Base-by-base conservation (phyloP, 2,113 vertebrate genomes). In the Hiodon alosoides region DNA sequence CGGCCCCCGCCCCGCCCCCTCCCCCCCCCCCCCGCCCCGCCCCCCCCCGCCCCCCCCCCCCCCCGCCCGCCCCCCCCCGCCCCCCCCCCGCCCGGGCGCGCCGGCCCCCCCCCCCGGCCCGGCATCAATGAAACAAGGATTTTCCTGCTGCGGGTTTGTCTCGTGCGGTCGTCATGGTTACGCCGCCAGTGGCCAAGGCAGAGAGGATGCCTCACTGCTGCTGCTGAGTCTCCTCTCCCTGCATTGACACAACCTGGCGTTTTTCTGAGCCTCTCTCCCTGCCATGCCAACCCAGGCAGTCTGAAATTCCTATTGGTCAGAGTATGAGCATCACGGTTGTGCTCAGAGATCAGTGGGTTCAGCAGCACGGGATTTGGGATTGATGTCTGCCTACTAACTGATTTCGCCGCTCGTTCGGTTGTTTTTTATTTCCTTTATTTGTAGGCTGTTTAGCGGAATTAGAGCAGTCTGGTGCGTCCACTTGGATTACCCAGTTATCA, bases 101-200 rank as follows among this genome's bases (percentile, higher is more conserved):
- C n/a, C n/a, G n/a, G n/a, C n/a, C n/a, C n/a, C n/a, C n/a, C n/a
- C n/a, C n/a, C n/a, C n/a, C n/a, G n/a, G n/a, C n/a, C n/a, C n/a
- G 75, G 81, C 74, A 81, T 80, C 54, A 60, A 81, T 79, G 81
- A 88, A 84, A 89, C 79, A 81, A 89, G 85, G 87, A 86, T 86
- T 86, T 84, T 89, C 85, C 84, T 83, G 85, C 84, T 88, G 57
- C 86, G 82, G 86, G 87, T 89, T 88, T 88, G 90, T 87, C 84
- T 90, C 87, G 86, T 87, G 85, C 79, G 80, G 91, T 91, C 89
- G 87, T 81, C 90, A 91, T 89, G 88, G 87, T 75, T 84, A 92
- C 90, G 88, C 87, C 86, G 87, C 89, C 81, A 73, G 86, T 88
- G 89, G 88, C 86, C 84, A 73, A 87, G 84, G 13, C 17, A 77